A percentile compares a stretch with the other conserved stretches of the same genome.
Conservation (phyloP, 2,797 vertebrate species). For the Geotria australis region DNA sequence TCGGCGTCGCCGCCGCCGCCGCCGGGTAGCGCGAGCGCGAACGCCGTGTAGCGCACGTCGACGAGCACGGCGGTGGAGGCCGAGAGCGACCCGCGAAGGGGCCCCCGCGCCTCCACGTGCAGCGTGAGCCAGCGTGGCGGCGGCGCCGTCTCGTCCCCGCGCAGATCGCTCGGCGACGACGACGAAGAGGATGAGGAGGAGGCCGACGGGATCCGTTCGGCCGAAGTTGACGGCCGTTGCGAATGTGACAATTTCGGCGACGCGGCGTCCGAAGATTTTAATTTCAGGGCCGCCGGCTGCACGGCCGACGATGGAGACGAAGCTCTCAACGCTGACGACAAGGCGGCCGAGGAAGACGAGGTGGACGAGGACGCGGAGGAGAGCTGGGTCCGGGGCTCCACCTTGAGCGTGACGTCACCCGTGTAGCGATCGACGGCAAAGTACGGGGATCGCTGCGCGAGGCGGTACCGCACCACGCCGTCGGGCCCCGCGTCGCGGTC, state of each 20-base stretch:
- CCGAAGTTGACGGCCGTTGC: no score
- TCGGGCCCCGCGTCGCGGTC: background rate
- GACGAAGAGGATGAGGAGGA: no score
- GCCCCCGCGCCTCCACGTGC: conserved; percentile 52
- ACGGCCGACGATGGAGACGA: no score
- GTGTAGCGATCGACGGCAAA: background rate
- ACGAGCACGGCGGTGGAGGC: conserved; percentile 34
- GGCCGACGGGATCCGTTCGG: no score
- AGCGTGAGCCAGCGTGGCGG: conserved; percentile 47
- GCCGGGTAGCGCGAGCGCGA: conserved; percentile 20
- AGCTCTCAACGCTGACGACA: no score
- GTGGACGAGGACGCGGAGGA: no score
- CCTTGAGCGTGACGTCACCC: background rate
- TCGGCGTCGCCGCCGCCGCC: no score
- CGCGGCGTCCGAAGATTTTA: no score
- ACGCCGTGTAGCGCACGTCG: conserved; percentile 59
- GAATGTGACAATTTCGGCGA: no score
- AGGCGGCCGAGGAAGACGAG: no score
- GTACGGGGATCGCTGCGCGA: background rate
- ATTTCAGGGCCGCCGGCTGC: conserved; percentile 13
- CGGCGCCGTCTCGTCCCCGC: conserved; percentile 20
- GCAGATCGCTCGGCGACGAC: conserved; percentile 1
- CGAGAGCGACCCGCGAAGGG: conserved; percentile 38
- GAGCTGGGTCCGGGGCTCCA: background rate
- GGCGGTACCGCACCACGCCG: background rate